Conservation (phyloP, 2,113 vertebrate species). For the Pelecanus crispus region DNA sequence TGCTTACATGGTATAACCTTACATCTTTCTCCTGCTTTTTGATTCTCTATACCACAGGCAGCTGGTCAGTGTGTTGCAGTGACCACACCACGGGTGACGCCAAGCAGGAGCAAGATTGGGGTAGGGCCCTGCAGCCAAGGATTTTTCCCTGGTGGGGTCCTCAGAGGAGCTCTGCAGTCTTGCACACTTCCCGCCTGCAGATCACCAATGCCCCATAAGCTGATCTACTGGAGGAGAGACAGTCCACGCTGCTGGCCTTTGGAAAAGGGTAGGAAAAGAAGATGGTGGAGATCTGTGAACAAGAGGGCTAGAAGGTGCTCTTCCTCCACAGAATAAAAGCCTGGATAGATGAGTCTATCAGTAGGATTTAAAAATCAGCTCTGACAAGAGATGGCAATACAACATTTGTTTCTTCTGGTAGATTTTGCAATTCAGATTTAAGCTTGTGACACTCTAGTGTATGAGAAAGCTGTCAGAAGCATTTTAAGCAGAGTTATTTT, state of each 20-base stretch:
- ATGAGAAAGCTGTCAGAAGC: constrained; percentile 47
- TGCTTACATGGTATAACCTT: not conserved
- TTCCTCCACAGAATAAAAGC: not conserved
- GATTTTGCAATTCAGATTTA: constrained; percentile 61
- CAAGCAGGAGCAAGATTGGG: not conserved
- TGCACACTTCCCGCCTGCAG: not conserved
- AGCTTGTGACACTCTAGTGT: constrained; percentile 38
- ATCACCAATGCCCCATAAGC: rapidly evolving
- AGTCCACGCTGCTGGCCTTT: not conserved
- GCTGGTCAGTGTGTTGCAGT: not conserved
- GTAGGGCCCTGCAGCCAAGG: not conserved
- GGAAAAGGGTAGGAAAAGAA: not conserved
- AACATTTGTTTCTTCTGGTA: constrained; percentile 44
- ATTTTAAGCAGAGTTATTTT: constrained; percentile 44
- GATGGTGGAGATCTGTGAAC: not conserved
- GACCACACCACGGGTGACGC: not conserved
- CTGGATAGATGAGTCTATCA: constrained; percentile 11
- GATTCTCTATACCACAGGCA: not conserved
- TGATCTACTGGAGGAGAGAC: not conserved
- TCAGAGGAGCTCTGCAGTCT: not conserved
- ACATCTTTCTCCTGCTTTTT: not conserved
- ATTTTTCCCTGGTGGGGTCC: not conserved
- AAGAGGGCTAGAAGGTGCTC: not conserved
- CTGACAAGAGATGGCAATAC: constrained; percentile 38
- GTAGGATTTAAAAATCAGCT: constrained; percentile 9